Conservation (phyloP, 2,797 vertebrate genomes). For the Myotis myotis region DNA sequence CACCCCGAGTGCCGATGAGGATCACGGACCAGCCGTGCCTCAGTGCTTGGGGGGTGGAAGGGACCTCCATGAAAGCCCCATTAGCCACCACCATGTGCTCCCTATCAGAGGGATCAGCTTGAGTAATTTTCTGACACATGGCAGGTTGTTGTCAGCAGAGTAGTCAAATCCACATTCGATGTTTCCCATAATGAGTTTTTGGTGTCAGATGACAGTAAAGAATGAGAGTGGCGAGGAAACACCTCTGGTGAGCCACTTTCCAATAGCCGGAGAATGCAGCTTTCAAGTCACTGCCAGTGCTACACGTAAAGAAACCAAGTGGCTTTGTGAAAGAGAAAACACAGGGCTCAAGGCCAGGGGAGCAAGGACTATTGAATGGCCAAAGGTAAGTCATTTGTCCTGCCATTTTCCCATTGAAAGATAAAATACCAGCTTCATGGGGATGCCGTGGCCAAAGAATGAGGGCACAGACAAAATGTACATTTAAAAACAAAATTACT, state of each 20-base stretch:
- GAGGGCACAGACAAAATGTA: neutral
- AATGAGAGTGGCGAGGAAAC: slow-evolving; percentile 21
- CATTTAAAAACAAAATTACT: slow-evolving; percentile 54
- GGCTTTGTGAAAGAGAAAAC: neutral
- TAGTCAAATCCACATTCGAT: neutral
- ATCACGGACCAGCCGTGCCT: neutral
- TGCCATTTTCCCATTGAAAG: neutral
- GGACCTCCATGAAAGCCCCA: neutral
- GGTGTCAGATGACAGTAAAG: slow-evolving; percentile 32
- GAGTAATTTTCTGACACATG: neutral
- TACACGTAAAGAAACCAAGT: neutral
- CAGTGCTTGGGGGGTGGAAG: neutral
- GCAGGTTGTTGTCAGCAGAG: slow-evolving; percentile 31
- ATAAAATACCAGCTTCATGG: neutral
- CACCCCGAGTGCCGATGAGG: slow-evolving; percentile 28
- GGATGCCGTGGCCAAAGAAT: neutral
- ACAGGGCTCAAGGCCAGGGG: neutral
- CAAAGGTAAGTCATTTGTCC: neutral
- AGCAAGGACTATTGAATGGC: neutral
- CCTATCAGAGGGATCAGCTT: neutral
- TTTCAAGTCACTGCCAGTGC: neutral
- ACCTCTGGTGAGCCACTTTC: neutral
- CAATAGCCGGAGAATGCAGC: neutral
- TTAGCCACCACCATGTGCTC: neutral
- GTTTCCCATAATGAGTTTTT: slow-evolving; percentile 38